Conservation (phyloP, 2,888 invertebrate genomes). For the Aleiodes testaceus region DNA sequence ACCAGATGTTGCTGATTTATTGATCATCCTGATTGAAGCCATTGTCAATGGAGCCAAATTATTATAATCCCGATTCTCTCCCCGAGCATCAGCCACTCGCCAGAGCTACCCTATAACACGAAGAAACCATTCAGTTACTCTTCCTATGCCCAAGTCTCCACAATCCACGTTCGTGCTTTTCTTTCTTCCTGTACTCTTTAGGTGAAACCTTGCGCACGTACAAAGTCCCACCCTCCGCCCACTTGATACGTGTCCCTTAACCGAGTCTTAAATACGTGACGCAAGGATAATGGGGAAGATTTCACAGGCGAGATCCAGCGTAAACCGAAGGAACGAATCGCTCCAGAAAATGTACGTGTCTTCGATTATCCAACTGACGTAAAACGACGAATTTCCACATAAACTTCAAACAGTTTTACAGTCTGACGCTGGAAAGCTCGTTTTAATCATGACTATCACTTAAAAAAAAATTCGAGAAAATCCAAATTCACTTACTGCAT, state of each 20-base stretch:
- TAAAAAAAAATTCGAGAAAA: too few species aligned
- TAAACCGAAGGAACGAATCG: slow-evolving; percentile 54
- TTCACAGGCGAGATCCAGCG: slow-evolving; percentile 57
- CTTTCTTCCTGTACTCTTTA: slow-evolving; percentile 27
- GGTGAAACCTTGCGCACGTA: slow-evolving; percentile 47
- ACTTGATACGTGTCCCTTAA: slow-evolving; percentile 64
- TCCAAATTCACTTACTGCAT: neutral
- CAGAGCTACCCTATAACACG: slow-evolving; percentile 34
- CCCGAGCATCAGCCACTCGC: neutral
- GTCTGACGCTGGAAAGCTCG: too few species aligned
- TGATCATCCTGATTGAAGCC: neutral
- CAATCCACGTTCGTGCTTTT: slow-evolving; percentile 43
- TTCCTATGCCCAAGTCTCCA: slow-evolving; percentile 26
- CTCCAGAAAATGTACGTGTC: slow-evolving; percentile 42
- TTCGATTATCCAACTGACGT: slow-evolving; percentile 38
- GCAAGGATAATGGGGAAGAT: slow-evolving; percentile 61
- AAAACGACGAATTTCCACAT: neutral
- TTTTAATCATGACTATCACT: too few species aligned
- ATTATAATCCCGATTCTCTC: neutral
- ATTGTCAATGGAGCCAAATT: neutral
- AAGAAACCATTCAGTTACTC: slow-evolving; percentile 22
- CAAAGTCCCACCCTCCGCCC: slow-evolving; percentile 28
- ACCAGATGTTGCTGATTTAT: too few species aligned
- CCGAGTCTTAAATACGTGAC: slow-evolving; percentile 70
- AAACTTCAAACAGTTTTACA: neutral